These are phyloP conservation scores for Tuta absoluta DNA, from an alignment of 2,888 invertebrate genomes.

Conservation along the genomic window DNA sequence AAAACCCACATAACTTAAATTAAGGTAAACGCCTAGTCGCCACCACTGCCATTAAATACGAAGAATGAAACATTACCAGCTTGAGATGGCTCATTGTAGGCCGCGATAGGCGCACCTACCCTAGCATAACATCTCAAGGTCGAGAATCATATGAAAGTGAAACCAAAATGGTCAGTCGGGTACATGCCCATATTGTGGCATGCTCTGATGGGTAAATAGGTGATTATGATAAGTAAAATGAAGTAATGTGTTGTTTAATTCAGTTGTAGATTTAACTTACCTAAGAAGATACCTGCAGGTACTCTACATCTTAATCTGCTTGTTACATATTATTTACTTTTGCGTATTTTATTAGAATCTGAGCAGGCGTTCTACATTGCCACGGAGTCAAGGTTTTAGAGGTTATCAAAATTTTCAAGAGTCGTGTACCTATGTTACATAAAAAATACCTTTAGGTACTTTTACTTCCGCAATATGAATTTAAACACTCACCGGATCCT, in stretches of 20 bases:
- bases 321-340: background rate
- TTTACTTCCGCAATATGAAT: too few relatives aligned
- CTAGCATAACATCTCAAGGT: constrained; percentile 13
- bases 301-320: background rate
- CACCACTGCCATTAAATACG: constrained; percentile 18
- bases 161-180: constrained; percentile 23
- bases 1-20: constrained; percentile 9
- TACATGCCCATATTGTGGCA: constrained; percentile 24
- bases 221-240: background rate
- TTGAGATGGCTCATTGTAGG: constrained; percentile 20
- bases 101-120: constrained; percentile 2
- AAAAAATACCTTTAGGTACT: too few relatives aligned
- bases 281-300: background rate
- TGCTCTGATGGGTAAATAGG: constrained; percentile 23
- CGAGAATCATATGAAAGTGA: constrained; percentile 22
- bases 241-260: constrained; percentile 5
- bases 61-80: constrained; percentile 20
- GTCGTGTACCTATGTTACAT: too few relatives aligned
- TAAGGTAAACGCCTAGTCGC: constrained; percentile 16
- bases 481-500: constrained; percentile 85
- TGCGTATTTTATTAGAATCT: background rate
- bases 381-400: too few relatives aligned
- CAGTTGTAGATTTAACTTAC: background rate
- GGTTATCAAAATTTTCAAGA: too few relatives aligned
- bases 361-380: too few relatives aligned